Percentiles rank a stretch among this genome's conserved stretches.
These are phyloP conservation scores for Bombus sylvicola DNA, from an alignment of 1,140 invertebrate species.

Conservation along the genomic window DNA sequence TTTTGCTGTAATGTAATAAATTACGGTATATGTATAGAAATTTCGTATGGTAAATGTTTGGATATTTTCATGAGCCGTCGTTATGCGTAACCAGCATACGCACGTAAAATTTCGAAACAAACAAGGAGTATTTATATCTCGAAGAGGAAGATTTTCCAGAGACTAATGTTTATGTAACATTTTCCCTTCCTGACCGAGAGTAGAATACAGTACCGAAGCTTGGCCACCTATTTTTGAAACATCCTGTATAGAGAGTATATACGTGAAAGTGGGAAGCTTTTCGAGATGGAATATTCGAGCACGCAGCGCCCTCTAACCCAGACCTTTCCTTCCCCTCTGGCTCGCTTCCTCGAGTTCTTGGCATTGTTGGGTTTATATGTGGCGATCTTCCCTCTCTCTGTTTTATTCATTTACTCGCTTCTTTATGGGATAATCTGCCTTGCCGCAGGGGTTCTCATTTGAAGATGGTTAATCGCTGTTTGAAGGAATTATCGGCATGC, in stretches of 20 bases:
- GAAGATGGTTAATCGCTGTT: not conserved
- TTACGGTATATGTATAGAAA: too few relatives aligned
- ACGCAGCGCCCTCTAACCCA: not conserved
- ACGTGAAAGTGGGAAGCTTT: not conserved
- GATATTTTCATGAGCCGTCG: too few relatives aligned
- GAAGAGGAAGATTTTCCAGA: not conserved
- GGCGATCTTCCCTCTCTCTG: not conserved
- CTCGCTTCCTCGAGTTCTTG: slow-evolving; percentile 18
- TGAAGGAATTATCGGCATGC: not conserved
- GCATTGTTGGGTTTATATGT: slow-evolving; percentile 24
- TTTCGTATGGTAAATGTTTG: too few relatives aligned
- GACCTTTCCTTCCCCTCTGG: not conserved
- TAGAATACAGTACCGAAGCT: not conserved
- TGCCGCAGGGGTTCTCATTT: not conserved
- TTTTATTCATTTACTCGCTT: slow-evolving; percentile 6
- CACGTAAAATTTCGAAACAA: not conserved
- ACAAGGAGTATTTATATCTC: not conserved
- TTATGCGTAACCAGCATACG: too few relatives aligned
- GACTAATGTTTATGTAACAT: not conserved
- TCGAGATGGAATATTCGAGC: slow-evolving; percentile 33
- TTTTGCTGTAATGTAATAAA: too few relatives aligned
- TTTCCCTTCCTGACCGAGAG: not conserved
- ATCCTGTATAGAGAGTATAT: not conserved
- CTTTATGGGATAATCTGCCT: slow-evolving; percentile 19
- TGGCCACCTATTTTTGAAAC: not conserved